Conservation (phyloP, 2,113 vertebrate species). For the Seriola quinqueradiata region DNA sequence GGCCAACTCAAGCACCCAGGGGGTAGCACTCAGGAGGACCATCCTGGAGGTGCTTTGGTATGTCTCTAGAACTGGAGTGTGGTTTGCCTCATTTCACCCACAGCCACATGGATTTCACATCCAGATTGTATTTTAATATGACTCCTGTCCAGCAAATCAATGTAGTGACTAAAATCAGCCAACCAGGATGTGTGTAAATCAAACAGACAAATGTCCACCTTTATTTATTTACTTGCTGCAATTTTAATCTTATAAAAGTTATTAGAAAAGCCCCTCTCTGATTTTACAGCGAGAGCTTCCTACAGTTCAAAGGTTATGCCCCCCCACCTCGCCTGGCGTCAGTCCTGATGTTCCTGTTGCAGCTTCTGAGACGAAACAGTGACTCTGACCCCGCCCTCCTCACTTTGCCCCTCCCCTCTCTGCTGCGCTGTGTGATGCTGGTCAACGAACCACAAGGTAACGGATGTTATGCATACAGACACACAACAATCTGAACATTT, state of each 20-base stretch:
- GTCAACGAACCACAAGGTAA: constrained; percentile 93
- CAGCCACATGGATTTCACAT: not conserved
- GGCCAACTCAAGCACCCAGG: constrained; percentile 69
- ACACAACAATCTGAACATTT: not conserved
- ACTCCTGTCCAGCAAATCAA: not conserved
- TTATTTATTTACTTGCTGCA: not conserved
- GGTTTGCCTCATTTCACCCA: not conserved
- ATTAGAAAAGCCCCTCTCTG: not conserved
- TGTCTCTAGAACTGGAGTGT: constrained; percentile 20
- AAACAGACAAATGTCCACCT: constrained; percentile 1
- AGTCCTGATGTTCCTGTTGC: constrained; percentile 87
- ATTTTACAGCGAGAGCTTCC: constrained; percentile 87
- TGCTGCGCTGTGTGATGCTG: constrained; percentile 91
- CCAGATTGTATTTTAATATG: not conserved
- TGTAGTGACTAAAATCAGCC: not conserved
- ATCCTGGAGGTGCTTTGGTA: constrained; percentile 84
- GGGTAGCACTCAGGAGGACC: constrained; percentile 76
- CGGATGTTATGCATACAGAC: constrained; percentile 17
- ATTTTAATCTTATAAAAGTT: not conserved
- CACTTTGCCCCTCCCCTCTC: constrained; percentile 83
- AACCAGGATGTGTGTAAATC: not conserved
- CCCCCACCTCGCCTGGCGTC: constrained; percentile 89
- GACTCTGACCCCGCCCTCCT: constrained; percentile 83
- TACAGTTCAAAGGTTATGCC: constrained; percentile 90
- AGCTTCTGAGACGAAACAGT: constrained; percentile 87